phyloP scores from a whole-genome alignment of 2,113 vertebrate genomes.

The Vulpes ferrilata region DNA sequence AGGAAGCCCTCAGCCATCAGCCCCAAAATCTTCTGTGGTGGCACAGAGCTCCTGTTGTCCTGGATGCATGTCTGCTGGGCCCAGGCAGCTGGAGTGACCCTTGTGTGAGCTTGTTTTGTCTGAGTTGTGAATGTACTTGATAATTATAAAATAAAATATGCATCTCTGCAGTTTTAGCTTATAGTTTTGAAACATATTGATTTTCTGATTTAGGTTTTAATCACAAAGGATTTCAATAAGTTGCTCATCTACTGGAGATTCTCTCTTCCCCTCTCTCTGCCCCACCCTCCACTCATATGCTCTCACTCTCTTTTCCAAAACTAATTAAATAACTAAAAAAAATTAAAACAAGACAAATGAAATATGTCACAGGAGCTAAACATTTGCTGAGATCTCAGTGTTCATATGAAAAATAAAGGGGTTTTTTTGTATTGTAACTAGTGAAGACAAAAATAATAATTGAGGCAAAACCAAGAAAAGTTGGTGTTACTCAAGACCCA shows the following conservation, averaged over 20 bases:
- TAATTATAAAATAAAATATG: constrained; percentile 65
- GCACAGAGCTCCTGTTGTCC: neutral
- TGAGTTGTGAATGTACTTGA: constrained; percentile 41
- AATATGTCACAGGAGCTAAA: constrained; percentile 76
- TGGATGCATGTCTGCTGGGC: neutral
- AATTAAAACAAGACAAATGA: constrained; percentile 44
- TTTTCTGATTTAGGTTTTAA: constrained; percentile 61
- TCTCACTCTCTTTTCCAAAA: neutral
- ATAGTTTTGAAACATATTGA: neutral
- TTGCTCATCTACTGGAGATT: neutral
- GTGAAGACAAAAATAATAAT: constrained; percentile 83
- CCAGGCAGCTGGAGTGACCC: neutral
- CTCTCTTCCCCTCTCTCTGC: neutral
- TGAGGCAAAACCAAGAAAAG: constrained; percentile 81
- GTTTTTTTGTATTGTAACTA: constrained; percentile 81
- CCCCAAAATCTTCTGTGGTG: neutral
- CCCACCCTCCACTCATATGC: fast-evolving
- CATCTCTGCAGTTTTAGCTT: neutral
- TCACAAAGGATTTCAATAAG: constrained; percentile 65
- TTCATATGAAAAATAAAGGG: constrained; percentile 70
- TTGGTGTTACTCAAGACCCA: constrained; percentile 82
- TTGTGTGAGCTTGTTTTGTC: constrained; percentile 30
- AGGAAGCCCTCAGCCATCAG: neutral
- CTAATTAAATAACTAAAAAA: neutral
- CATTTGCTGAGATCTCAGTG: constrained; percentile 73